phyloP scores from a whole-genome alignment of 1,140 invertebrate species.

The Drosophila melanica region DNA sequence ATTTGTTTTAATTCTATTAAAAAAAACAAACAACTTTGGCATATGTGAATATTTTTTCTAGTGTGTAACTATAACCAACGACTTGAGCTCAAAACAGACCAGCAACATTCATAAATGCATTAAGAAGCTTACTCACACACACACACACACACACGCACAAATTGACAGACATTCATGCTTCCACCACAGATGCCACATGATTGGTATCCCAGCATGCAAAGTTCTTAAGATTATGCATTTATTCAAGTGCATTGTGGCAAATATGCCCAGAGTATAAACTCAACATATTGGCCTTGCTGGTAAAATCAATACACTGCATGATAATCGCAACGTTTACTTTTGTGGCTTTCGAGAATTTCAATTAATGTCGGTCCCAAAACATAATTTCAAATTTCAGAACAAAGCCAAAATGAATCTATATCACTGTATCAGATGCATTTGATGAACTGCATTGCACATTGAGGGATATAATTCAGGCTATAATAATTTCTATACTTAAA shows the following conservation, averaged over 20 bases:
- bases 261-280: constrained; percentile 21
- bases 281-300: not conserved
- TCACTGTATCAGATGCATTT: not conserved
- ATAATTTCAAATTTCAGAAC: constrained; percentile 15
- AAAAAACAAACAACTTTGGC: constrained; percentile 31
- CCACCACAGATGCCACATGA: constrained; percentile 26
- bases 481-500: not conserved
- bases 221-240: constrained; percentile 60
- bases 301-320: constrained; percentile 44
- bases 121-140: constrained; percentile 3
- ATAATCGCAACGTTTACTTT: constrained; percentile 36
- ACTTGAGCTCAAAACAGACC: not conserved
- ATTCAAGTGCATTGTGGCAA: constrained; percentile 62
- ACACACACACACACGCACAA: not conserved
- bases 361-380: constrained; percentile 39
- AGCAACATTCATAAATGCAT: constrained; percentile 21
- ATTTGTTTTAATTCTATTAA: constrained; percentile 26
- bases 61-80: not conserved
- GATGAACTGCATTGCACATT: constrained; percentile 16
- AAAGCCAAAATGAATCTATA: constrained; percentile 25
- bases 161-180: not conserved
- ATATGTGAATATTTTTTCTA: no score
- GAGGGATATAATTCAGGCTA: not conserved
- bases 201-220: not conserved
- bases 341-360: constrained; percentile 54